Conservation (phyloP, 1,140 invertebrate genomes). For the Zaprionus ornatus region DNA sequence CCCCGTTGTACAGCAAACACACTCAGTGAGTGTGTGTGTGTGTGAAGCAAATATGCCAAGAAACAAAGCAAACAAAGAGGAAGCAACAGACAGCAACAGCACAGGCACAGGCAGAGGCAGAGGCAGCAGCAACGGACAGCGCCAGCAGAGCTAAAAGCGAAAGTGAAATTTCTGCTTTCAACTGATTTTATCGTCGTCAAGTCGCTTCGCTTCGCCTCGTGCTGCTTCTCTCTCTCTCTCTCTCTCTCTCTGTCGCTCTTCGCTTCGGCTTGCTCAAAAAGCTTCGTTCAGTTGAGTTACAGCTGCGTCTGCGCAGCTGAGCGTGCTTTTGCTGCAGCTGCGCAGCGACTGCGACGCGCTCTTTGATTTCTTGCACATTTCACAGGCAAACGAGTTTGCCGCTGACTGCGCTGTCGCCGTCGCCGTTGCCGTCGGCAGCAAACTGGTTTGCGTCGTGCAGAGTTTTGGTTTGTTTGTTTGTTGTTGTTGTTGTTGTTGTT, state of each 20-base stretch:
- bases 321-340: constrained; percentile 56
- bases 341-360: constrained; percentile 29
- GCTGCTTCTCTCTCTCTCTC: background rate
- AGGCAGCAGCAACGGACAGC: background rate
- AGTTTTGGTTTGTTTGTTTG: constrained; percentile 12
- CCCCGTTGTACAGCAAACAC: constrained; percentile 26
- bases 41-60: constrained; percentile 1
- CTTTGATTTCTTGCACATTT: constrained; percentile 66
- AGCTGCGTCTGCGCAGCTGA: constrained; percentile 70
- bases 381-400: constrained; percentile 58
- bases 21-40: background rate
- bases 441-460: constrained; percentile 61
- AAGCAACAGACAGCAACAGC: constrained; percentile 38
- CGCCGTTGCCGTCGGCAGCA: constrained; percentile 29
- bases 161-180: constrained; percentile 83
- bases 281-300: constrained; percentile 36
- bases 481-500: constrained; percentile 14
- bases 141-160: constrained; percentile 70
- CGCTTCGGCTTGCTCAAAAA: constrained; percentile 43
- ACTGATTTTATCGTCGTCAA: constrained; percentile 66
- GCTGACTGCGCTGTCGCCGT: constrained; percentile 21
- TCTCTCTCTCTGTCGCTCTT: background rate
- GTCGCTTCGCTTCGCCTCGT: background rate
- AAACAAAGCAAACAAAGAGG: constrained; percentile 55
- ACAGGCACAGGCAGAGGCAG: too few species aligned